These are phyloP conservation scores for Epizoanthus scotinus DNA, from an alignment of 92 coral and sea anemone species.

Conservation along the genomic window DNA sequence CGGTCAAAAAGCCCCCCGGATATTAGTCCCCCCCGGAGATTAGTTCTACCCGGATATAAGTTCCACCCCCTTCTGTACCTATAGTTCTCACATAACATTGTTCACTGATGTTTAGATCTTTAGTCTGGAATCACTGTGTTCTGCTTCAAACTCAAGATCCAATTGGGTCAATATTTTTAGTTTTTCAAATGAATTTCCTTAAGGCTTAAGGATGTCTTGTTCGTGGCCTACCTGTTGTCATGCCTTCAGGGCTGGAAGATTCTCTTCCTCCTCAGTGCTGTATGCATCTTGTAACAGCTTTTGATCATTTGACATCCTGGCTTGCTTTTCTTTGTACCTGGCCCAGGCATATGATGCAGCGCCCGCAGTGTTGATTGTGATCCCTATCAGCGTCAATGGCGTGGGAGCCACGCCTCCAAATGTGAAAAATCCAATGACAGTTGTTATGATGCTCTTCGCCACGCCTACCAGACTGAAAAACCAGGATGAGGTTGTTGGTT, in stretches of 20 bases:
- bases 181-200: too few species aligned
- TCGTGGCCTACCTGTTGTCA: neutral
- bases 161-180: too few species aligned
- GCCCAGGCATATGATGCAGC: slow-evolving; percentile 79
- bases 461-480: slow-evolving; percentile 90
- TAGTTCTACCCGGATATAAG: too few species aligned
- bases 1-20: too few species aligned
- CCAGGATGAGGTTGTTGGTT: neutral
- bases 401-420: slow-evolving; percentile 94
- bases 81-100: too few species aligned
- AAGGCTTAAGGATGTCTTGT: too few species aligned
- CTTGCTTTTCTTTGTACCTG: slow-evolving; percentile 72
- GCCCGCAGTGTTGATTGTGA: slow-evolving; percentile 77
- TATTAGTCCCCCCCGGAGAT: too few species aligned
- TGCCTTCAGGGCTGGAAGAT: neutral
- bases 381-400: slow-evolving; percentile 62
- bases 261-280: neutral
- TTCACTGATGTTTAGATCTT: too few species aligned
- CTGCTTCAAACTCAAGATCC: too few species aligned
- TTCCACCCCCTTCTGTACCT: too few species aligned
- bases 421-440: slow-evolving; percentile 91
- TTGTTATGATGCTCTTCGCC: slow-evolving; percentile 86
- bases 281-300: neutral
- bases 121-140: too few species aligned
- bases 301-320: slow-evolving; percentile 14